These are phyloP conservation scores for Dinocampus coccinellae DNA, from an alignment of 2,888 invertebrate genomes.

Conservation along the genomic window DNA sequence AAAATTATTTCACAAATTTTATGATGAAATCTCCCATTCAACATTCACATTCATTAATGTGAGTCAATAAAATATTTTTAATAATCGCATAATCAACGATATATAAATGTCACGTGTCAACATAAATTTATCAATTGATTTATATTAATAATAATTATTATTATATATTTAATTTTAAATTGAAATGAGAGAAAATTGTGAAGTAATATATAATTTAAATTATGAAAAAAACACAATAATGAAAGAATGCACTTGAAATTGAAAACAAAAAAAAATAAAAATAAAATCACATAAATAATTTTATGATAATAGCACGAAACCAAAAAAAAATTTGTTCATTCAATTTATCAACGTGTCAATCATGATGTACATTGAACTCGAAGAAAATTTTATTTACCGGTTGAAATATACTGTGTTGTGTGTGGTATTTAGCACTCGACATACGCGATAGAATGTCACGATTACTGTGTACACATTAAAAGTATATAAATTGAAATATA, in stretches of 20 bases:
- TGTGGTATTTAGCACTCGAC: conserved; percentile 25
- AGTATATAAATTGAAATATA: not conserved
- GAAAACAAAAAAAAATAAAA: too few species aligned
- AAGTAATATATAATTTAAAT: not conserved
- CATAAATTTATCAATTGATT: too few species aligned
- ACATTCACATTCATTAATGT: too few species aligned
- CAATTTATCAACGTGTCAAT: too few species aligned
- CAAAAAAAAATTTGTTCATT: too few species aligned
- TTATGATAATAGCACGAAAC: not conserved
- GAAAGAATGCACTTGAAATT: not conserved
- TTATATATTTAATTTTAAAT: too few species aligned
- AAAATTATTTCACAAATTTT: not conserved
- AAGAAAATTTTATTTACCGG: not conserved
- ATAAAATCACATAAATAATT: not conserved
- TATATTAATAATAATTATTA: too few species aligned
- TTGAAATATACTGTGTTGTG: not conserved
- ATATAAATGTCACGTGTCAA: not conserved
- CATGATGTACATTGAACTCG: not conserved
- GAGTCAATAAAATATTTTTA: too few species aligned
- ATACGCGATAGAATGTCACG: conserved; percentile 26
- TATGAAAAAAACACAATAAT: not conserved
- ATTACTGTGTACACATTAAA: conserved; percentile 8
- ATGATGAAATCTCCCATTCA: not conserved
- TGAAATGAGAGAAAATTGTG: not conserved
- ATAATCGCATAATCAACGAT: not conserved